A percentile compares a stretch with the other conserved stretches of the same genome.
These are phyloP conservation scores for Melanogrammus aeglefinus DNA, from an alignment of 2,797 vertebrate genomes.

Conservation along the genomic window DNA sequence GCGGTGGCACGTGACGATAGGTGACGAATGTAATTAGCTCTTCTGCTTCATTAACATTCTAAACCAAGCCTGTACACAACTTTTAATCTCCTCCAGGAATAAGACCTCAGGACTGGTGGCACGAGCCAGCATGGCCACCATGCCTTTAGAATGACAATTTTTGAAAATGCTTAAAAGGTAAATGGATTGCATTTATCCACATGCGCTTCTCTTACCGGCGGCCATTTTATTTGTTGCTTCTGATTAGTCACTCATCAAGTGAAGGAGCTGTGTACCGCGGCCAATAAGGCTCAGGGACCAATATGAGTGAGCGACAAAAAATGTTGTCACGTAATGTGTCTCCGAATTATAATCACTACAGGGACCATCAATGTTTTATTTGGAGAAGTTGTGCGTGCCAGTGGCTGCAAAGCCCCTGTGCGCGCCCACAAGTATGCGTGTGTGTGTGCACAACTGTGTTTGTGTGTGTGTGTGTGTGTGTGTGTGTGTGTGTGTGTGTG, in stretches of 20 bases:
- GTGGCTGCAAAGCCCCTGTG: neutral
- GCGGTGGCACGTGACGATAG: neutral
- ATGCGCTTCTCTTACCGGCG: no score
- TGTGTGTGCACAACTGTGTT: neutral
- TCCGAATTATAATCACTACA: neutral
- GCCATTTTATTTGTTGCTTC: neutral
- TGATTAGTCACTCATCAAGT: slow-evolving; percentile 45
- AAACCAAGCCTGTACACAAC: neutral
- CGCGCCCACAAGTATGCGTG: neutral
- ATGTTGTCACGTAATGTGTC: neutral
- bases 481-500: no score
- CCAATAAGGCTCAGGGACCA: slow-evolving; percentile 18
- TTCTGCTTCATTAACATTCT: neutral
- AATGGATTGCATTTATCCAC: no score
- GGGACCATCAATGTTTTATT: neutral
- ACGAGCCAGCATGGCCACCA: neutral
- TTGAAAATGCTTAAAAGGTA: no score
- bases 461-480: no score
- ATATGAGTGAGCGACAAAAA: slow-evolving; percentile 24
- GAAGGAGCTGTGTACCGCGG: slow-evolving; percentile 32
- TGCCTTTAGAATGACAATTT: neutral
- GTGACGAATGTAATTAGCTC: neutral
- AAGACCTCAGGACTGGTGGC: neutral
- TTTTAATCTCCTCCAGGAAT: neutral
- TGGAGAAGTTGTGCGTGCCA: slow-evolving; percentile 1